Evolutionary conservation across 2,113 vertebrate genomes (phyloP), one percentile per base, ranked within the genome.

Genomic region (Aegotheles bennettii): DNA sequence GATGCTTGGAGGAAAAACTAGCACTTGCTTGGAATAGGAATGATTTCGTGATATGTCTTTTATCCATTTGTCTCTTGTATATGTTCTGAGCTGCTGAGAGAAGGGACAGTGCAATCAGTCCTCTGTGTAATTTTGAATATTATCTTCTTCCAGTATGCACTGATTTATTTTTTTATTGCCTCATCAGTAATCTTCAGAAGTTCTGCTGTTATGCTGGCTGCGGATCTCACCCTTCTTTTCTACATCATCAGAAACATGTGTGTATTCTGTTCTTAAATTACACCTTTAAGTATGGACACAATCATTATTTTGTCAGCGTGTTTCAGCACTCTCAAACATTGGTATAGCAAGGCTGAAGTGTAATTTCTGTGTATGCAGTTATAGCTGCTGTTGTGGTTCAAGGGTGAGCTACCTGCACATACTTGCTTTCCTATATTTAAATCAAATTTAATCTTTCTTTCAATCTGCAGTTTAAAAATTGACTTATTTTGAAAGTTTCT

Each of bases 311-410:
- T 71, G 31, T 38, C 42, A 33, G 19, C 40, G 9, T 77, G 48
- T 56, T 91, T 70, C 67, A 59, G 63, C 33, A 13, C 2, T 1
- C 83, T 80, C 38, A 54, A 75, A 61, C 20, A 35, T 13, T 33
- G 68, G 23, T 91, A 38, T 15, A 90, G 56, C 23, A 90, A 94
- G 73, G 60, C 71, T 61, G 20, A 75, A 69, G 70, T 87, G 21
- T 50, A 59, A 90, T 54, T 89, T 96, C 93, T 94, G 54, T 81
- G 74, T 56, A 35, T 33, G 67, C 31, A 93, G 35, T 92, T 96
- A 60, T 26, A 95, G 74, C 51, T 96, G 70, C 56, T 92, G 83
- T 85, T 96, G 64, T 90, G 86, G 75, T 90, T 97, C 2, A 9
- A 93, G 40, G 80, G 53, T 0, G 1, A 98, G 84, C 90, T 95